Base-by-base conservation (phyloP, 2,888 invertebrate genomes). In the Lomographa bimaculata region DNA sequence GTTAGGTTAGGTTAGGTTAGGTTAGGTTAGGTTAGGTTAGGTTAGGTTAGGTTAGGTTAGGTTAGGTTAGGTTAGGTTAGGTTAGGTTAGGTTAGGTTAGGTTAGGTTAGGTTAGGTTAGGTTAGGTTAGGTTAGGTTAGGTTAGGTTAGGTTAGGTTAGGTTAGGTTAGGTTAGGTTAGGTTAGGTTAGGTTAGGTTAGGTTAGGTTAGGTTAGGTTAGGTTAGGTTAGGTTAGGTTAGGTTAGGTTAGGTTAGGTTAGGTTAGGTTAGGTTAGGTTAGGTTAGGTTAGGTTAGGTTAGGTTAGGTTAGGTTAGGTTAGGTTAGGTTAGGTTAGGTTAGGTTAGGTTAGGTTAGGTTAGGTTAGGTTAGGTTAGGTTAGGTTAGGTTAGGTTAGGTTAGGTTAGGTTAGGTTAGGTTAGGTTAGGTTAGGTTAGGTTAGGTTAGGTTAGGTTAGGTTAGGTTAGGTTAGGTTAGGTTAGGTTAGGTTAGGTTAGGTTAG, bases 1-100 rank as follows among this genome's bases (percentile, higher is more conserved):
- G 18, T 18, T 18, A 18, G 18, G 18, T 18, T 18, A 18, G 18
- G 18, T 18, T 18, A 18, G 18, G 18, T 18, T 18, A 18, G 18
- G 18, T 18, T 18, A 18, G 18, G 18, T 18, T 18, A 18, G 18
- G 18, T 18, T 18, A 18, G 18, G 18, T 18, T 18, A 18, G 18
- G 18, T 18, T 18, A 18, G 18, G 18, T 18, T 18, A 18, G 18
- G 18, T 18, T 18, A 18, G 18, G 18, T 18, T 18, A 18, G 18
- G 18, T 18, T 18, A 18, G 18, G 18, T 18, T 18, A 18, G 18
- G 18, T 18, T 18, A 18, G 18, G 18, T 18, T 18, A 18, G 18
- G 18, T 18, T 18, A 18, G 18, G 18, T 18, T 18, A 18, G 18
- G 18, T 18, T 18, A 18, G 18, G 18, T 18, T 18, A 18, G 18